Evolutionary conservation across 2,888 invertebrate species (phyloP).

Genomic region (Halictus ligatus): DNA sequence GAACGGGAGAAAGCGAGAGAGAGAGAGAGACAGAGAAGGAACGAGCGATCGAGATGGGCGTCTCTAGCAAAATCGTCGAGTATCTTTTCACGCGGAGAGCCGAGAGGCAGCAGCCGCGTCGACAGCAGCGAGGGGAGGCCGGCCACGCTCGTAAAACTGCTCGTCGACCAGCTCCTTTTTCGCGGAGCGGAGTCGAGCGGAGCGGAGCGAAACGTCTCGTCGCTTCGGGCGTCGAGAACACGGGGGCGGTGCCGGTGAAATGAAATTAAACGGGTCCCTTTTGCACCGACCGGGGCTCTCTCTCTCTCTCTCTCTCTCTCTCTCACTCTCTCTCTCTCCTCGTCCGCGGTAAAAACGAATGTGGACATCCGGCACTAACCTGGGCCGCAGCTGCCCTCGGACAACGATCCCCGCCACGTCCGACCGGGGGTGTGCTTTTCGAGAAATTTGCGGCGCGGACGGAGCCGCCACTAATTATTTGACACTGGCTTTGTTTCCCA

Average conservation of each 20-base stretch:
- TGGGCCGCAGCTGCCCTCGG: conserved; percentile 18
- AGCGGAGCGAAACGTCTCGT: conserved; percentile 49
- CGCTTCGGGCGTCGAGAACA: conserved; percentile 66
- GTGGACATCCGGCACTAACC: conserved; percentile 75
- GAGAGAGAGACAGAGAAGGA: not conserved
- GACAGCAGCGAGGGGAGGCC: conserved; percentile 35
- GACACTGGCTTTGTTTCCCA: not conserved
- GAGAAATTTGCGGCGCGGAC: conserved; percentile 14
- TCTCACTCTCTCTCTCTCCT: conserved; percentile 63
- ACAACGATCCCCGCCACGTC: not conserved
- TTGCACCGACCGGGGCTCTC: conserved; percentile 64
- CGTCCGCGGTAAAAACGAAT: conserved; percentile 74
- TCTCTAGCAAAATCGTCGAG: conserved; percentile 24
- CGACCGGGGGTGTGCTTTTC: conserved; percentile 16
- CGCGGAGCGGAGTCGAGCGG: conserved; percentile 31
- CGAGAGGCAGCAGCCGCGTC: conserved; percentile 22
- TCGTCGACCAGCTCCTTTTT: conserved; percentile 71
- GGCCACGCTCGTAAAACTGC: conserved; percentile 72
- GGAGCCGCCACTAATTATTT: conserved; percentile 2
- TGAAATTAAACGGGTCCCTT: conserved; percentile 76
- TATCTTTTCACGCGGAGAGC: conserved; percentile 24
- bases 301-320: conserved; percentile 41
- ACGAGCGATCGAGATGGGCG: conserved; percentile 21
- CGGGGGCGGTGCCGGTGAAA: conserved; percentile 72
- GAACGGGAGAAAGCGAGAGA: not conserved